Evolutionary conservation across 2,888 invertebrate species (phyloP), one percentile per base, ranked within the genome.

Genomic region (Ennomos erosarius): DNA sequence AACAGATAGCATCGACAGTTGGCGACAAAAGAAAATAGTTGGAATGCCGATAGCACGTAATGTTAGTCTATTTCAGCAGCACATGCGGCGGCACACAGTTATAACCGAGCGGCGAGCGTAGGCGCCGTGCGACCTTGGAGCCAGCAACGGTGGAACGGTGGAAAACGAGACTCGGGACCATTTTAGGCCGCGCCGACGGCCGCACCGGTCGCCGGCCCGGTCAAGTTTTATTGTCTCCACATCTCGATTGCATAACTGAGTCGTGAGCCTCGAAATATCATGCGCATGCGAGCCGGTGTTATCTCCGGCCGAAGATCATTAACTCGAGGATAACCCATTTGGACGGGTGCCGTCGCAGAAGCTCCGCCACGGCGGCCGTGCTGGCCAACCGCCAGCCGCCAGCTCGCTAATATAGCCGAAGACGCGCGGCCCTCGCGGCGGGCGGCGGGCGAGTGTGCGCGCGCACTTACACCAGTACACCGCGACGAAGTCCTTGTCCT

Each of bases 391-490:
- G 84, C 82, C 85, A 81, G 80, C 57, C 71, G 55, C 71, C 70
- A 70, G 71, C 67, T 76, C 78, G 78, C 79, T 78, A 83, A 79
- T 77, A 79, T 74, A 78, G 70, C 73, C 73, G 78, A 70, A 76
- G 81, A 73, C 78, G 77, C 79, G 71, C 76, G 75, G 76, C 77
- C 76, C 77, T 71, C 73, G 70, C 67, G 64, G 56, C 71, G 69
- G 74, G 70, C 72, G 67, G 76, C 67, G 67, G 67, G 70, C 74
- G 70, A 68, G 50, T 56, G 56, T 70, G 67, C 60, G 68, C 71
- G 66, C 55, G 66, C 93, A 97, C 98, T 98, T 96, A 98, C 98
- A 98, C 97, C 98, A 98, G 93, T 96, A 98, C 92, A 98, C 98
- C 87, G 98, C 98, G 88, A 98, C 97, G 94, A 96, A 97, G 93